Percentiles rank a stretch among this genome's conserved stretches.
These are phyloP conservation scores for Ophraella communa DNA, from an alignment of 2,888 invertebrate genomes.

Conservation along the genomic window DNA sequence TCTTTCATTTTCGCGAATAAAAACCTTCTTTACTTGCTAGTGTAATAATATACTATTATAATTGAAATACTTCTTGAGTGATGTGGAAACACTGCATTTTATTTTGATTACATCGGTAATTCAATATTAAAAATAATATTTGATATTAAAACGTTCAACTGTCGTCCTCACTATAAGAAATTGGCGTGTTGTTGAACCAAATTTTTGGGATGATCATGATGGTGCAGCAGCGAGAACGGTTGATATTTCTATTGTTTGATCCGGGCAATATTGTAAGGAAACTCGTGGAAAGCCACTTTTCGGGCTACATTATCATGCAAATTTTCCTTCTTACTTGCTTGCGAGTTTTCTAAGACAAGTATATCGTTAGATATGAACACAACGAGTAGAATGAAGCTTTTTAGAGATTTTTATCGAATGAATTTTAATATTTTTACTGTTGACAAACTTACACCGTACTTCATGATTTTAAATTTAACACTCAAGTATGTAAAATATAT, in stretches of 20 bases:
- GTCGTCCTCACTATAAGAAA: slow-evolving; percentile 19
- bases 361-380: slow-evolving; percentile 51
- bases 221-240: slow-evolving; percentile 25
- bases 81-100: no score
- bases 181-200: slow-evolving; percentile 39
- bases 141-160: neutral
- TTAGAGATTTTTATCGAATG: slow-evolving; percentile 42
- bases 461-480: no score
- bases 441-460: neutral
- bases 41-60: no score
- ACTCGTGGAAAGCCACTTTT: slow-evolving; percentile 53
- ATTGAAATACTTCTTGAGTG: no score
- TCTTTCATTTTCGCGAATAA: no score
- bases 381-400: slow-evolving; percentile 50
- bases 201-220: slow-evolving; percentile 3
- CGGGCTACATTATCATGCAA: slow-evolving; percentile 59
- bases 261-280: slow-evolving; percentile 49
- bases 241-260: slow-evolving; percentile 42
- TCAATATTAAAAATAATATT: neutral
- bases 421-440: slow-evolving; percentile 35
- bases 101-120: no score
- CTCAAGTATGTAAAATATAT: no score
- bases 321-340: slow-evolving; percentile 59
- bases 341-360: slow-evolving; percentile 58
- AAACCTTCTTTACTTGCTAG: no score